phyloP scores from a whole-genome alignment of 2,888 invertebrate genomes.

The Torymus auratus region DNA sequence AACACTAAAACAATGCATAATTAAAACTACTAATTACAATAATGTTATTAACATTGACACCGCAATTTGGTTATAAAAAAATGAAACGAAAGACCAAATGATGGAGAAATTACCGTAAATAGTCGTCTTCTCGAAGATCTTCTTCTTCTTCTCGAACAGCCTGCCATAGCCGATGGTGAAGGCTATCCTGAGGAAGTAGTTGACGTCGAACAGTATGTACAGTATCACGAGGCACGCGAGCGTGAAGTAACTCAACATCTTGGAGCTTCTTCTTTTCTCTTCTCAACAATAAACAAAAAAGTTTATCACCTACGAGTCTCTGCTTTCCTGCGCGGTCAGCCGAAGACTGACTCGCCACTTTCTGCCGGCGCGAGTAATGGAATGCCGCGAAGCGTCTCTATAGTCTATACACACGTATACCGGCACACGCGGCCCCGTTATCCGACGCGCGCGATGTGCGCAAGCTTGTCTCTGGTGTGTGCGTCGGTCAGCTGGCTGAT shows the following conservation, averaged over 20 bases:
- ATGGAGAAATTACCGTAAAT: constrained; percentile 83
- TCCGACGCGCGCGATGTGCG: too few relatives aligned
- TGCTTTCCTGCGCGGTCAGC: constrained; percentile 23
- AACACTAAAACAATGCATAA: too few relatives aligned
- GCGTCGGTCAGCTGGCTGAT: too few relatives aligned
- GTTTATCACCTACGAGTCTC: neutral
- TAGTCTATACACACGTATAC: constrained; percentile 4
- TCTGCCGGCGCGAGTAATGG: neutral
- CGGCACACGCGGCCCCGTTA: too few relatives aligned
- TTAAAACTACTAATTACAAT: too few relatives aligned
- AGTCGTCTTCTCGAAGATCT: constrained; percentile 83
- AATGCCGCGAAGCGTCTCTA: constrained; percentile 34
- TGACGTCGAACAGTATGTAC: constrained; percentile 87
- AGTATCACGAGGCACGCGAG: constrained; percentile 77
- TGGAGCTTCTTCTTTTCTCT: neutral
- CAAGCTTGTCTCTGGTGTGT: too few relatives aligned
- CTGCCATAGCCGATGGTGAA: constrained; percentile 84
- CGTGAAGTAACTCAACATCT: constrained; percentile 55
- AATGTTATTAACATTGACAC: too few relatives aligned
- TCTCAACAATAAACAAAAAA: neutral
- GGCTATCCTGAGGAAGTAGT: constrained; percentile 86
- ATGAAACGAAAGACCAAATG: constrained; percentile 2
- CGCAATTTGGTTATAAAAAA: neutral
- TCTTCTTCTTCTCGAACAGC: constrained; percentile 84
- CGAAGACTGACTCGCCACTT: constrained; percentile 41